phyloP scores from a whole-genome alignment of 2,888 invertebrate genomes.

The Zhuqinia jingwanae region DNA sequence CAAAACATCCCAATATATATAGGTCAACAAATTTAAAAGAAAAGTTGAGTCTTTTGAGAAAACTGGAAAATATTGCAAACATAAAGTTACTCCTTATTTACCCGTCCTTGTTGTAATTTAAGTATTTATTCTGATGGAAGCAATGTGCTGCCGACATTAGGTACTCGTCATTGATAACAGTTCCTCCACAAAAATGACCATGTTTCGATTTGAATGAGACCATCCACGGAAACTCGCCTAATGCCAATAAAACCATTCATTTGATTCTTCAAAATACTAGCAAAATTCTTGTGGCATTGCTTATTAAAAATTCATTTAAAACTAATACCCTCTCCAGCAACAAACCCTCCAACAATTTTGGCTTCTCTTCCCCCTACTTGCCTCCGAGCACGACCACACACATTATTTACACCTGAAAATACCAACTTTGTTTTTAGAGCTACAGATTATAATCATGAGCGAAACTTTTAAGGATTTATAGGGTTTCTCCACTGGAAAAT shows the following conservation, averaged over 20 bases:
- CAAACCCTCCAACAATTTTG: conserved; percentile 65
- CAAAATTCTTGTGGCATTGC: too few relatives aligned
- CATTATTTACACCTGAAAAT: neutral
- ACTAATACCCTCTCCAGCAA: conserved; percentile 55
- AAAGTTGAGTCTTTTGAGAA: too few relatives aligned
- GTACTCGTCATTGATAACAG: conserved; percentile 48
- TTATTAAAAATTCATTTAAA: too few relatives aligned
- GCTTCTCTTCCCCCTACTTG: conserved; percentile 1
- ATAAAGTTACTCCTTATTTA: neutral
- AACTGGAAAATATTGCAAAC: too few relatives aligned
- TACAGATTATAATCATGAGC: too few relatives aligned
- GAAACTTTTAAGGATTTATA: neutral
- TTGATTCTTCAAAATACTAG: too few relatives aligned
- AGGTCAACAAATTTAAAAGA: too few relatives aligned
- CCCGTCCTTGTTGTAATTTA: conserved; percentile 42
- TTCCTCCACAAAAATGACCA: conserved; percentile 72
- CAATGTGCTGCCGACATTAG: conserved; percentile 73
- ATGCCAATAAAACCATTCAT: neutral
- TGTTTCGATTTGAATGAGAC: conserved; percentile 66
- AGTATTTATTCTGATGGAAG: conserved; percentile 52
- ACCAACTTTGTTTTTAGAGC: too few relatives aligned
- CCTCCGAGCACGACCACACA: conserved; percentile 11
- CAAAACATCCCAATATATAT: too few relatives aligned
- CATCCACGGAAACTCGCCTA: conserved; percentile 71
- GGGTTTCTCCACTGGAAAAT: too few relatives aligned